phyloP scores from a whole-genome alignment of 2,113 vertebrate genomes.

The Nanorana parkeri region DNA sequence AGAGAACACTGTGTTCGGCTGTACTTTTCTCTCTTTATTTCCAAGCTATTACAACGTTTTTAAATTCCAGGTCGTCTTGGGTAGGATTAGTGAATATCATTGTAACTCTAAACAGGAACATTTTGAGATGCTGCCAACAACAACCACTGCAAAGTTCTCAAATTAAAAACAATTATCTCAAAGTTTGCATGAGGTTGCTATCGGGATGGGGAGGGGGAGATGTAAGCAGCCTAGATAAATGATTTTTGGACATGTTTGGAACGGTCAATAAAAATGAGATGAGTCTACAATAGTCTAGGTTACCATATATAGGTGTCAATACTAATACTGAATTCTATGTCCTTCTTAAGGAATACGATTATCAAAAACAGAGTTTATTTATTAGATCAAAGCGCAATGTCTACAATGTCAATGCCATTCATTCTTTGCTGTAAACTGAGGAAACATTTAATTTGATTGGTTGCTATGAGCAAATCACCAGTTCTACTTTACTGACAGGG shows the following conservation, averaged over 20 bases:
- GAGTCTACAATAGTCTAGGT: no score
- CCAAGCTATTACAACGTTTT: neutral
- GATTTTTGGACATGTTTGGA: neutral
- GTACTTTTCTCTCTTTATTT: neutral
- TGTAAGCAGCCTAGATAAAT: neutral
- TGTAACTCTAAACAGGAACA: neutral
- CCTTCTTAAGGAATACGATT: no score
- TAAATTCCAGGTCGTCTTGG: constrained; percentile 4
- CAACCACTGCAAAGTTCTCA: constrained; percentile 3
- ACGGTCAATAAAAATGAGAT: neutral
- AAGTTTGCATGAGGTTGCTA: neutral
- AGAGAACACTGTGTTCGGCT: neutral
- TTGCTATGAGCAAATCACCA: no score
- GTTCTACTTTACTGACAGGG: no score
- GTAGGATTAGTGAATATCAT: neutral
- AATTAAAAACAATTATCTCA: neutral
- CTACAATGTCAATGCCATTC: no score
- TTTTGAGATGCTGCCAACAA: neutral
- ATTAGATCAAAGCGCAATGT: no score
- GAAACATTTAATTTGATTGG: no score
- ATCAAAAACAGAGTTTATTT: no score
- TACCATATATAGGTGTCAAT: no score
- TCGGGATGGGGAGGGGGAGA: neutral
- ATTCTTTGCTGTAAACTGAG: no score
- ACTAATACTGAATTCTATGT: no score